Percentiles rank a stretch among this genome's conserved stretches.
Evolutionary conservation across 2,888 invertebrate genomes (phyloP).

Genomic region (Syrista parreyssii): DNA sequence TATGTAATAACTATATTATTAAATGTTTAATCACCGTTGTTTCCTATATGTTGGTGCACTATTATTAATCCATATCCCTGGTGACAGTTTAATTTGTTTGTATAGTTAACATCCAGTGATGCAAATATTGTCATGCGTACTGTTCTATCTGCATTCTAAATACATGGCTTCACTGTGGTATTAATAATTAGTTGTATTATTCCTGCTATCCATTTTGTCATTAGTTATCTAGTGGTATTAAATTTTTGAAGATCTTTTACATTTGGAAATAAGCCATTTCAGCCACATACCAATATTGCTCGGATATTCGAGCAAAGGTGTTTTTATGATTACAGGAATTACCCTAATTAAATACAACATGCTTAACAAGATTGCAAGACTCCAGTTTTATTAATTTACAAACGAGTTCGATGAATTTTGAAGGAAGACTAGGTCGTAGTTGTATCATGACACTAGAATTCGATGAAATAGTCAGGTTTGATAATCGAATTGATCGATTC

Average conservation of each 20-base stretch:
- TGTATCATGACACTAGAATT: neutral
- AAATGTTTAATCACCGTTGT: neutral
- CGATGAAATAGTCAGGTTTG: neutral
- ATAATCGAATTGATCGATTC: neutral
- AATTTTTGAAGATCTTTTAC: neutral
- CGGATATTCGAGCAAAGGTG: neutral
- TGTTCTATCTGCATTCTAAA: neutral
- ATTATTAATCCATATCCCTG: neutral
- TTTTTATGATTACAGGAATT: neutral
- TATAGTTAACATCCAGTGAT: neutral
- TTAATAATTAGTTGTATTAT: neutral
- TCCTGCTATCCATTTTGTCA: neutral
- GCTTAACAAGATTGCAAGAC: neutral
- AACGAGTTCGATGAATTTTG: neutral
- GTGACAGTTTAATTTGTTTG: neutral
- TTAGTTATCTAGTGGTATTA: neutral
- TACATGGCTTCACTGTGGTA: neutral
- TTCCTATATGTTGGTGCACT: neutral
- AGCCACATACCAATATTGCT: neutral
- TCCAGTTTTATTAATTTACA: neutral
- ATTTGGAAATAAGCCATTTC: neutral
- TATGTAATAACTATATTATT: neutral
- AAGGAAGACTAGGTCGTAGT: neutral
- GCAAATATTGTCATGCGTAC: neutral
- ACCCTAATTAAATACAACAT: neutral